Evolutionary conservation across 2,797 vertebrate genomes (phyloP), one percentile per base, ranked within the genome.

Genomic region (Babyrousa celebensis): DNA sequence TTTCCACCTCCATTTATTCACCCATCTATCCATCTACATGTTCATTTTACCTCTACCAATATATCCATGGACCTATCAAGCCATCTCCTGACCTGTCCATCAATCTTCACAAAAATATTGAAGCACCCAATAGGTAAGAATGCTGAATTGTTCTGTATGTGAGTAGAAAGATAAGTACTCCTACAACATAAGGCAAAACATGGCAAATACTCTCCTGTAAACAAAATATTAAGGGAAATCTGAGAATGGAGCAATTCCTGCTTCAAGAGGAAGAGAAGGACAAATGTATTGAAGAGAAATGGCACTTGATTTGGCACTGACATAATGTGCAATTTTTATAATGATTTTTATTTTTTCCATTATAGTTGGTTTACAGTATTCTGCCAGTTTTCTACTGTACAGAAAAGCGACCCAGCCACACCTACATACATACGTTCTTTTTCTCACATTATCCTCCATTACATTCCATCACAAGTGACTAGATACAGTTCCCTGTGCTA

Each of bases 271-370:
- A 87, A 48, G 9, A 91, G 12, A 74, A 56, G 18, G 71, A 78
- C 54, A 60, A 79, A 89, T 15, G 91, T 29, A 78, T 83, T 70
- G 63, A 78, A 87, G n/a, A 71, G 6, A 82, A 94, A 43, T 27
- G 15, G 8, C 7, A 40, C 62, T 84, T 89, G 21, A 89, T n/a
- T 79, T 58, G 36, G 65, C 12, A 79, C 12, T 21, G 58, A 84
- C 79, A 77, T 89, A 25, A 43, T 56, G 27, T n/a, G 27, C 54
- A 78, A n/a, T 89, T 79, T 72, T 74, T 86, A 89, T 43, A 43
- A 43, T 48, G 43, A 48, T 10, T 48, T 48, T 48, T 48, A 48
- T 48, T 48, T 48, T 48, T 48, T 10, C 43, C 43, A 48, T 48
- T 48, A 48, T 6, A 48, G 43, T 48, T 48, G 43, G 43, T 48